Conservation (phyloP, 2,797 vertebrate genomes). For the Remorina albescens region DNA sequence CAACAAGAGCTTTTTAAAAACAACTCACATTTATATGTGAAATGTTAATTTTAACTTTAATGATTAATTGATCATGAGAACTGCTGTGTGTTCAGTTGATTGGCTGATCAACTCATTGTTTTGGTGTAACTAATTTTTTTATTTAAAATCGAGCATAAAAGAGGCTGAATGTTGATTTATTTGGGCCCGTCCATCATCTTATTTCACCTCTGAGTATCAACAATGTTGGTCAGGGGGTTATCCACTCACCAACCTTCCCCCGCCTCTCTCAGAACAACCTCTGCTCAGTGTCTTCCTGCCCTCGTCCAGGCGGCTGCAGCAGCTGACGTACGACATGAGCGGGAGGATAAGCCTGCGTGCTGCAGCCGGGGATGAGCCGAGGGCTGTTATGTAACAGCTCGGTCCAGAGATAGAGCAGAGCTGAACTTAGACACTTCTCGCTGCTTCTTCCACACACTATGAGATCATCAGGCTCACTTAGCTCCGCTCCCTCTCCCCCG, state of each 20-base stretch:
- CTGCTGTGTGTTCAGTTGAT: no score
- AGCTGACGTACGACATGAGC: conserved; percentile 44
- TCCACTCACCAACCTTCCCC: not conserved
- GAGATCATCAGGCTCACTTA: conserved; percentile 55
- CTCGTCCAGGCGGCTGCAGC: conserved; percentile 16
- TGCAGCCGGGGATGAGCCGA: conserved; percentile 56
- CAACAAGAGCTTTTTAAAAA: no score
- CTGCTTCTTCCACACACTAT: conserved; percentile 46
- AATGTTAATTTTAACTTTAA: not conserved
- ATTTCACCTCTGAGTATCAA: not conserved
- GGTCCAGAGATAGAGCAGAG: conserved; percentile 67
- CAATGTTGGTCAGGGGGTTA: conserved; percentile 16
- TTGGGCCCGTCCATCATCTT: not conserved
- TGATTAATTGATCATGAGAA: not conserved
- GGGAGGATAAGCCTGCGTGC: conserved; percentile 54
- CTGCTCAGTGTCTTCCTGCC: not conserved
- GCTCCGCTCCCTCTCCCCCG: not conserved
- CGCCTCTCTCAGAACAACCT: no score
- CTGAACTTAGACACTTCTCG: conserved; percentile 61
- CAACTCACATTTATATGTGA: not conserved
- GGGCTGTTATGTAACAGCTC: conserved; percentile 66
- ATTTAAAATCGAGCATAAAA: not conserved
- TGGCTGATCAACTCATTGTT: not conserved
- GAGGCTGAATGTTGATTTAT: no score
- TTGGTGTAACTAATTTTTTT: not conserved